Conservation (phyloP, 2,888 invertebrate species). For the Nycteola revayana region DNA sequence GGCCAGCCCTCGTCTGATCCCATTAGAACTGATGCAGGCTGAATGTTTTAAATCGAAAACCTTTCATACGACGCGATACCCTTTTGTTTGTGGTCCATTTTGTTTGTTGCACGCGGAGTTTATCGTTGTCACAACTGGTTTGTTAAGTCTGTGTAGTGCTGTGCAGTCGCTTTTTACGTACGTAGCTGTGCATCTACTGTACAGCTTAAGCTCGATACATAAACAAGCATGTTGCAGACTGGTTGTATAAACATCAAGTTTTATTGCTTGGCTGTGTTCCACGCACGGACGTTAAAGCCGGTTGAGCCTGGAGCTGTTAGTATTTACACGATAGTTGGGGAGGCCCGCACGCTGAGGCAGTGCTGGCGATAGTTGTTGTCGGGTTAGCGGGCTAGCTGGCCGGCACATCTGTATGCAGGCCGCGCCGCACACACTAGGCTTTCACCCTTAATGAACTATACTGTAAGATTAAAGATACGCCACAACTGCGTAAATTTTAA, state of each 20-base stretch:
- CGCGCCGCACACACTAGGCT: slow-evolving; percentile 34
- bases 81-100: slow-evolving; percentile 41
- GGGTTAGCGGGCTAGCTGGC: slow-evolving; percentile 1
- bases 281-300: slow-evolving; percentile 72
- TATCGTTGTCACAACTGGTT: slow-evolving; percentile 44
- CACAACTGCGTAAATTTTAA: too few species aligned
- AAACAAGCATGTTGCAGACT: slow-evolving; percentile 66
- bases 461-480: slow-evolving; percentile 18
- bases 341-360: slow-evolving; percentile 24
- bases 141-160: slow-evolving; percentile 26
- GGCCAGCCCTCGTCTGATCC: slow-evolving; percentile 31
- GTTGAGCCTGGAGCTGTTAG: slow-evolving; percentile 58
- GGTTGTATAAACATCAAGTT: slow-evolving; percentile 76
- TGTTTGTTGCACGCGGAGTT: slow-evolving; percentile 37
- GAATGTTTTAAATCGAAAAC: slow-evolving; percentile 10
- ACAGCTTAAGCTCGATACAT: slow-evolving; percentile 52
- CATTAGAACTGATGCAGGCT: slow-evolving; percentile 34
- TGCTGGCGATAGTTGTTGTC: slow-evolving; percentile 3
- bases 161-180: slow-evolving; percentile 12
- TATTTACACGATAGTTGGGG: slow-evolving; percentile 64
- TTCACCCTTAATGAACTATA: slow-evolving; percentile 31
- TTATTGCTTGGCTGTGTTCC: slow-evolving; percentile 81
- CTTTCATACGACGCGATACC: slow-evolving; percentile 39
- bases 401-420: slow-evolving; percentile 34
- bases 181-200: slow-evolving; percentile 29